Conservation (phyloP, 2,797 vertebrate species). For the Poecilia gillii region DNA sequence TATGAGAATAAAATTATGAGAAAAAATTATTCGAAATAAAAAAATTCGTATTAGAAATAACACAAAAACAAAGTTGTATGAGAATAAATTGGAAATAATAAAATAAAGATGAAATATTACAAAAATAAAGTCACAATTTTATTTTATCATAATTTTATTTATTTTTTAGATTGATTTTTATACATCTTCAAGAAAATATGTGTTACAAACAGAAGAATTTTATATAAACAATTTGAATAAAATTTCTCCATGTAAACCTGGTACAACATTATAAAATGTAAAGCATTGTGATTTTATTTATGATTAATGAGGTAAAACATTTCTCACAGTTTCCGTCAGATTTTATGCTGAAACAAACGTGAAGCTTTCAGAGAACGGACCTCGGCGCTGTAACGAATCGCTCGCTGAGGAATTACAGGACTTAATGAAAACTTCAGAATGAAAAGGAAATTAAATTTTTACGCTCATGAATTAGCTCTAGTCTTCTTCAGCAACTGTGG, state of each 20-base stretch:
- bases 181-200: not conserved
- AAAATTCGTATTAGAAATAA: too few relatives aligned
- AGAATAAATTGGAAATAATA: too few relatives aligned
- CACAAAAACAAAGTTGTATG: too few relatives aligned
- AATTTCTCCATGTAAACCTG: not conserved
- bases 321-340: not conserved
- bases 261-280: not conserved
- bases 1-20: too few relatives aligned
- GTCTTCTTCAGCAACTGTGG: slow-evolving; percentile 45
- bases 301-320: not conserved
- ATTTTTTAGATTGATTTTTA: not conserved
- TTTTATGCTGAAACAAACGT: not conserved
- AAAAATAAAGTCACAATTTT: too few relatives aligned
- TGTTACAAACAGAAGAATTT: not conserved
- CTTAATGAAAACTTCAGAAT: slow-evolving; percentile 55
- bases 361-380: slow-evolving; percentile 18
- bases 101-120: too few relatives aligned
- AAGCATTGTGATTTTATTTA: not conserved
- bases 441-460: slow-evolving; percentile 51
- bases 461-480: slow-evolving; percentile 51
- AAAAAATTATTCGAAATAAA: too few relatives aligned
- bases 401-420: slow-evolving; percentile 31
- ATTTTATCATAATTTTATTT: too few relatives aligned
- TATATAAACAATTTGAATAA: not conserved
- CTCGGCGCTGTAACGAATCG: slow-evolving; percentile 27